phyloP scores from a whole-genome alignment of 1,140 invertebrate genomes.

The Leptinotarsa undecemlineata region DNA sequence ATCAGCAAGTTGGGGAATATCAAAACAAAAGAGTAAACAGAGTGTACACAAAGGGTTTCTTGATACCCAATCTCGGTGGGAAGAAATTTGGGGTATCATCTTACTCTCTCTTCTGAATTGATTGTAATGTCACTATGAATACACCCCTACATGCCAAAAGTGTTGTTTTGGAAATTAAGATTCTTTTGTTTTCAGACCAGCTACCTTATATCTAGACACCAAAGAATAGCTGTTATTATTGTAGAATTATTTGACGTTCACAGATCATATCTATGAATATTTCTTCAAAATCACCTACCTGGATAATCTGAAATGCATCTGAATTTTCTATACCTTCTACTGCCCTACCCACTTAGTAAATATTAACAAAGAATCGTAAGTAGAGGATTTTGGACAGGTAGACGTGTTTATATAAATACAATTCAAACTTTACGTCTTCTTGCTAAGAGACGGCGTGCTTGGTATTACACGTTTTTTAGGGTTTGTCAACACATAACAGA shows the following conservation, averaged over 20 bases:
- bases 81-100: conserved; percentile 21
- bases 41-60: conserved; percentile 14
- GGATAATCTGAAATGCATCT: conserved; percentile 20
- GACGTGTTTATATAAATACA: conserved; percentile 7
- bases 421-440: conserved; percentile 12
- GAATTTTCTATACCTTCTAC: background rate
- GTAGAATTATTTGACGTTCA: background rate
- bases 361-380: conserved; percentile 21
- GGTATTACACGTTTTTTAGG: conserved; percentile 20
- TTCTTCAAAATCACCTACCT: conserved; percentile 12
- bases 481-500: conserved; percentile 14
- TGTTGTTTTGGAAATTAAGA: conserved; percentile 12
- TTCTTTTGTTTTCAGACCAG: conserved; percentile 2
- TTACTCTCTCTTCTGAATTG: conserved; percentile 2
- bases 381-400: conserved; percentile 11
- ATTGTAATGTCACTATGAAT: conserved; percentile 8
- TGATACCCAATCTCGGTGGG: conserved; percentile 25
- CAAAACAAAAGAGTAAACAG: background rate
- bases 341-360: conserved; percentile 26
- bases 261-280: conserved; percentile 9
- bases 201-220: background rate
- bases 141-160: background rate
- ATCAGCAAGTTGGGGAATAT: background rate
- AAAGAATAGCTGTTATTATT: background rate
- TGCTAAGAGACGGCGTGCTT: conserved; percentile 21